These are phyloP conservation scores for Lumbricus terrestris DNA, from an alignment of 2,888 invertebrate species.

Conservation along the genomic window DNA sequence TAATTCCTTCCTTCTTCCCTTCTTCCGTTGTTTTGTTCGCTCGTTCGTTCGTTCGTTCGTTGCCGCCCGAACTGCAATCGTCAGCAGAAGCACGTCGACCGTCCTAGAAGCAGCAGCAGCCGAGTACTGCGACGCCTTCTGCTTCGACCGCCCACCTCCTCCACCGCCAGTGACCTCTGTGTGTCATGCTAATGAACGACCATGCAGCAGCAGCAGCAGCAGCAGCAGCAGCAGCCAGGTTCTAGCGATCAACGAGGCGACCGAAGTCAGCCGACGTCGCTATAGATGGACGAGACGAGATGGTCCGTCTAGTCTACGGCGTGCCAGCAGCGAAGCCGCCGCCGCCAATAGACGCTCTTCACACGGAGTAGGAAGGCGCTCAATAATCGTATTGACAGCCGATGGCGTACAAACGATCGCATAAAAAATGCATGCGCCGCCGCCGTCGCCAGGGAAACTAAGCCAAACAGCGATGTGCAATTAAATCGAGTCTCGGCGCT, in stretches of 20 bases:
- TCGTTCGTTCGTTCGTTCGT: not conserved
- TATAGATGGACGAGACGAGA: too few species aligned
- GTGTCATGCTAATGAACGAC: constrained; percentile 3
- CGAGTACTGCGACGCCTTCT: not conserved
- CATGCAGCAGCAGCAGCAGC: too few species aligned
- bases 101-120: too few species aligned
- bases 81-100: not conserved
- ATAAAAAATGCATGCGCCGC: not conserved
- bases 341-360: not conserved
- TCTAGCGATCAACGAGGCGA: constrained; percentile 3
- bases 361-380: not conserved
- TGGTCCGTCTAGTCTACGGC: too few species aligned
- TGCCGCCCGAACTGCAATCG: constrained; percentile 3
- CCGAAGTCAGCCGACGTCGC: not conserved
- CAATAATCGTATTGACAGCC: constrained; percentile 3
- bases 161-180: not conserved
- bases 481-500: not conserved
- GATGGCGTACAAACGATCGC: not conserved
- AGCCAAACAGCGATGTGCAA: not conserved
- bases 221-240: too few species aligned
- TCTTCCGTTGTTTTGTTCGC: not conserved
- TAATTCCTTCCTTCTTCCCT: too few species aligned
- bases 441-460: constrained; percentile 3
- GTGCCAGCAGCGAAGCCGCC: too few species aligned
- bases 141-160: too few species aligned